A percentile compares a stretch with the other conserved stretches of the same genome.
Evolutionary conservation across 2,113 vertebrate genomes (phyloP).

Genomic region (Oryzias woworae): DNA sequence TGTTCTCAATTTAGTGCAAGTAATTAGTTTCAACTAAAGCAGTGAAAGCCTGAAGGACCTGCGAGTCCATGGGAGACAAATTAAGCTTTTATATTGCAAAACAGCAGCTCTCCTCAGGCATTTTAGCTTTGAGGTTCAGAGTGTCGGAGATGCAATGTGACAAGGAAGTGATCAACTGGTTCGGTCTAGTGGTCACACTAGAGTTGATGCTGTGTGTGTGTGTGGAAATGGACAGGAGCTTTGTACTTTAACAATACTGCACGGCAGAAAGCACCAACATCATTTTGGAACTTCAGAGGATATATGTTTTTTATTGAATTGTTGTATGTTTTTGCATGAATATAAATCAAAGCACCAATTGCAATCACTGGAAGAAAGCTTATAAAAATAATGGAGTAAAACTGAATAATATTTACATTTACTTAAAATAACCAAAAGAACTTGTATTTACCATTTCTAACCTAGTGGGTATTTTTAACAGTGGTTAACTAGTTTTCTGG

Average conservation of each 20-base stretch:
- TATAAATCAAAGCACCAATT: slow-evolving; percentile 1
- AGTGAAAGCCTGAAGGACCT: slow-evolving; percentile 21
- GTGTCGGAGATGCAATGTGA: slow-evolving; percentile 69
- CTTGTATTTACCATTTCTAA: no score
- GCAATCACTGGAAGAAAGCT: neutral
- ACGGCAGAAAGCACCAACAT: slow-evolving; percentile 46
- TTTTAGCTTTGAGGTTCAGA: slow-evolving; percentile 56
- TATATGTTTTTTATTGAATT: neutral
- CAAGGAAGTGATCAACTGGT: slow-evolving; percentile 71
- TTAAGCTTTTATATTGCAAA: slow-evolving; percentile 40
- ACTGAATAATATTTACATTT: no score
- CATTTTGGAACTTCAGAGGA: slow-evolving; percentile 23
- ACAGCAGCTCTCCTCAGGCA: slow-evolving; percentile 50
- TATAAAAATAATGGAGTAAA: neutral
- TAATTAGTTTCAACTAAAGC: slow-evolving; percentile 42
- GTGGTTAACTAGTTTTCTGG: no score
- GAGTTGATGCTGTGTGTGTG: slow-evolving; percentile 58
- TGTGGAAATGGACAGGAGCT: slow-evolving; percentile 36
- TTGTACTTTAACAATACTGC: slow-evolving; percentile 45
- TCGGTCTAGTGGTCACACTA: slow-evolving; percentile 58
- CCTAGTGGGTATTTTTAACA: no score
- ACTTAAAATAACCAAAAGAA: no score
- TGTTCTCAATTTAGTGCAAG: slow-evolving; percentile 26
- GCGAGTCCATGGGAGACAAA: slow-evolving; percentile 21
- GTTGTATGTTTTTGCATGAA: slow-evolving; percentile 10